Percentiles rank a stretch among this genome's conserved stretches.
phyloP scores from a whole-genome alignment of 2,888 invertebrate species.

The Chalcosyrphus nemorum region DNA sequence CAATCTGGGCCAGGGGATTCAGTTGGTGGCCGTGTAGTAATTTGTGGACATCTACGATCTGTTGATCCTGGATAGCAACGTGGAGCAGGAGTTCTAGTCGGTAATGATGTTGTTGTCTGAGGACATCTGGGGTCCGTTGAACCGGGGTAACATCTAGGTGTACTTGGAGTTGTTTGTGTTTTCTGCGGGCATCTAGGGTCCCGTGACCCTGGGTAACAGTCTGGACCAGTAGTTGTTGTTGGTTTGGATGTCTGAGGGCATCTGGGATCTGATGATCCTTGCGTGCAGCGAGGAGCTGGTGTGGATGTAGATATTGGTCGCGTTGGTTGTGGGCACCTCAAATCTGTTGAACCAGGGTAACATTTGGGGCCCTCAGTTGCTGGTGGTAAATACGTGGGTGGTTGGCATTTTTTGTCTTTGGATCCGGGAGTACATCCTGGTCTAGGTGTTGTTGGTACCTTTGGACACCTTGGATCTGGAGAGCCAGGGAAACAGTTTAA shows the following conservation, averaged over 20 bases:
- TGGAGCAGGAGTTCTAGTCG: neutral
- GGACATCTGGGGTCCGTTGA: conserved; percentile 76
- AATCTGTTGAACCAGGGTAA: conserved; percentile 77
- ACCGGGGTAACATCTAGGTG: conserved; percentile 76
- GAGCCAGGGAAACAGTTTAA: conserved; percentile 77
- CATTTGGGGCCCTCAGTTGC: conserved; percentile 74
- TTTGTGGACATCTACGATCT: conserved; percentile 76
- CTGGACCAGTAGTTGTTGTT: conserved; percentile 67
- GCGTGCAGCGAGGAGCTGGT: conserved; percentile 74
- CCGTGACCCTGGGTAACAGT: conserved; percentile 80
- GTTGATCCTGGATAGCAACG: conserved; percentile 54
- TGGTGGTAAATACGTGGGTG: neutral
- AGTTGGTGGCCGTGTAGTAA: conserved; percentile 65
- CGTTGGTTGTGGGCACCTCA: conserved; percentile 75
- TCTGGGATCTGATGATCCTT: conserved; percentile 75
- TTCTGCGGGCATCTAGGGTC: conserved; percentile 79
- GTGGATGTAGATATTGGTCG: conserved; percentile 69
- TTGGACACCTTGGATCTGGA: conserved; percentile 69
- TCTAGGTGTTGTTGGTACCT: conserved; percentile 71
- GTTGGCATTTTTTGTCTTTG: conserved; percentile 72
- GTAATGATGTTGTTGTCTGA: neutral
- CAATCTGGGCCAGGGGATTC: conserved; percentile 42
- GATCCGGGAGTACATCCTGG: conserved; percentile 78
- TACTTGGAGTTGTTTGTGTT: conserved; percentile 59
- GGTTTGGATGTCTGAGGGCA: conserved; percentile 72